Percentiles rank a stretch among this genome's conserved stretches.
phyloP scores from a whole-genome alignment of 1,140 invertebrate genomes.

The Euborellia annulipes region DNA sequence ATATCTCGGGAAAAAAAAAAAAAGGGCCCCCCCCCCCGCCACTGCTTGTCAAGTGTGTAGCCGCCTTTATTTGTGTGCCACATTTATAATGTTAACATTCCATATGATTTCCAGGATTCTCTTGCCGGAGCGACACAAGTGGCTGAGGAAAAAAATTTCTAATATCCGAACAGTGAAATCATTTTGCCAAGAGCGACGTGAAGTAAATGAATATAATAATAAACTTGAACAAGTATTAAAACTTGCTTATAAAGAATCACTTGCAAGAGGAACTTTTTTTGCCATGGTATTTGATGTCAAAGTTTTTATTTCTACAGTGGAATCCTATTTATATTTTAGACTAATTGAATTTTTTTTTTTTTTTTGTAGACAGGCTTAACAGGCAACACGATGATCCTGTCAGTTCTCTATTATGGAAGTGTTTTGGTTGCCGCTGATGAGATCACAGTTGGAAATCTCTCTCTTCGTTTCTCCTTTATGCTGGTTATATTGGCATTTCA shows the following conservation, averaged over 20 bases:
- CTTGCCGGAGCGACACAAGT: constrained; percentile 67
- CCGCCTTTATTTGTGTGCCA: no score
- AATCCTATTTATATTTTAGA: no score
- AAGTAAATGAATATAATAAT: constrained; percentile 49
- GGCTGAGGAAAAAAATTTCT: constrained; percentile 82
- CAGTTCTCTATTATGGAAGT: constrained; percentile 88
- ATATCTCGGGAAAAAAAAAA: no score
- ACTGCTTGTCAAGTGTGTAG: no score
- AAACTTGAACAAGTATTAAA: constrained; percentile 59
- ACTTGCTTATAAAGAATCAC: constrained; percentile 73
- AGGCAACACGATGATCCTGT: constrained; percentile 81
- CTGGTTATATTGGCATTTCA: constrained; percentile 81
- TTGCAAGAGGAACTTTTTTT: constrained; percentile 79
- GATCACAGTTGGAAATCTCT: constrained; percentile 75
- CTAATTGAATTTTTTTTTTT: no score
- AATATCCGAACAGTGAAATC: constrained; percentile 90
- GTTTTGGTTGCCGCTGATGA: constrained; percentile 64
- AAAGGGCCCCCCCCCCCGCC: no score
- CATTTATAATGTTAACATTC: no score
- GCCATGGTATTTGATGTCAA: no score
- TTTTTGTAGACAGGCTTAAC: constrained; percentile 73
- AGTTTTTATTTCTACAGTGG: no score
- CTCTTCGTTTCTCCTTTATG: constrained; percentile 85
- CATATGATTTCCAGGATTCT: constrained; percentile 56
- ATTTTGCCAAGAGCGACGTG: constrained; percentile 72